These are phyloP conservation scores for Graptemys geographica DNA, from an alignment of 2,797 vertebrate species.

Conservation along the genomic window DNA sequence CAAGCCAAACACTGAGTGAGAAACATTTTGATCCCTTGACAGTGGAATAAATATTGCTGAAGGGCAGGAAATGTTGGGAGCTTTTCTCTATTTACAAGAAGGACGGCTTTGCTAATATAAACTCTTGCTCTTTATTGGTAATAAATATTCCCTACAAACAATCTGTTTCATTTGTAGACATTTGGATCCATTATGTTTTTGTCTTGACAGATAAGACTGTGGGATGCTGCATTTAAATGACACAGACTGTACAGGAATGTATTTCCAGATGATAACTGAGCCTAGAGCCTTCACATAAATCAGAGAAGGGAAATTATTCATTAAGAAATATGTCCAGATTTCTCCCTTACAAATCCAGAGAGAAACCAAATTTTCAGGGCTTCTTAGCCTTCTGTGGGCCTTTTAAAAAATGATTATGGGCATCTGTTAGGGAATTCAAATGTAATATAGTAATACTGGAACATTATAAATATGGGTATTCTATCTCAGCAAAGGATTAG, in stretches of 20 bases:
- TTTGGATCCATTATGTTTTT: constrained; percentile 78
- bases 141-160: constrained; percentile 81
- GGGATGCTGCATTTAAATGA: constrained; percentile 73
- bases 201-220: constrained; percentile 75
- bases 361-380: constrained; percentile 59
- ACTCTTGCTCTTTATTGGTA: constrained; percentile 80
- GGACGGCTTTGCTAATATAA: constrained; percentile 78
- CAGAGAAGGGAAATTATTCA: constrained; percentile 37
- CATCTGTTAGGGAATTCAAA: constrained; percentile 34
- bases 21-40: constrained; percentile 71
- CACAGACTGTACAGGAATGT: constrained; percentile 70
- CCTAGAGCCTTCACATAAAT: constrained; percentile 66
- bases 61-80: constrained; percentile 66
- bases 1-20: constrained; percentile 67
- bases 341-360: constrained; percentile 65
- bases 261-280: constrained; percentile 71
- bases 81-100: constrained; percentile 78
- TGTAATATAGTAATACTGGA: constrained; percentile 4
- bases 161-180: constrained; percentile 82
- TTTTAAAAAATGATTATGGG: constrained; percentile 51
- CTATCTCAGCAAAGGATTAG: constrained; percentile 16
- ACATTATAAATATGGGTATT: not conserved
- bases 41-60: constrained; percentile 60
- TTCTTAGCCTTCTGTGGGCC: constrained; percentile 67
- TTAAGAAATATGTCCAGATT: constrained; percentile 61